Evolutionary conservation across 2,888 invertebrate genomes (phyloP), one percentile per base, ranked within the genome.

Genomic region (Meghimatium bilineatum): DNA sequence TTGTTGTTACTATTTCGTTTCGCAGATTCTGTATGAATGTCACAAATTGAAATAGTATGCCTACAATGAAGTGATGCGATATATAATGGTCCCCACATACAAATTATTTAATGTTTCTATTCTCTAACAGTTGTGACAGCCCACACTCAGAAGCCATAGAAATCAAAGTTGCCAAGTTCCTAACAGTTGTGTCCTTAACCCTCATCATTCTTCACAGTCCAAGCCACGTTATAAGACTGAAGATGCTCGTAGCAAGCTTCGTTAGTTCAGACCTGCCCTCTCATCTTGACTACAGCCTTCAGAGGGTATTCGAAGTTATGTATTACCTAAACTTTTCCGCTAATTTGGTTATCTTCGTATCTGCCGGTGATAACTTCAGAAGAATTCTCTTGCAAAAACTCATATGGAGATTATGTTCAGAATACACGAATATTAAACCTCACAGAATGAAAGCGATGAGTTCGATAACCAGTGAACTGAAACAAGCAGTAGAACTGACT

Each of bases 191-290:
- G 2, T 87, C 89, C 8, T 77, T 89, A 36, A 86, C 88, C 34
- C 88, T 90, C 56, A 85, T 90, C 52, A 78, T 88, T 67, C 83
- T 90, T 14, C 88, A 89, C 83, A 85, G 88, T 36, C 90, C 90
- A n/a, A 87, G 87, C 12, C 89, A 90, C 78, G 86, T 90, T 32
- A 88, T 89, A 38, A 76, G 85, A 26, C 81, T 86, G 14, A 86
- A 86, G 69, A 74, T 85, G 80, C 77, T 86, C 52, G 67, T 85
- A 14, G 72, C 63, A 56, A 72, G 63, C 26, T 56, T 72, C 20
- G 38, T 72, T 23, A 63, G 63, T 63, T 52, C 29, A 69, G 26
- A 56, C 1, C 36, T 29, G 6, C 66, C 75, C 44, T 52, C 82
- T 0, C n/a, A 56, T 34, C 29, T 67, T 12, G 86, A 85, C 84